phyloP scores from a whole-genome alignment of 2,113 vertebrate genomes.

The Rhegmatorhina hoffmannsi region DNA sequence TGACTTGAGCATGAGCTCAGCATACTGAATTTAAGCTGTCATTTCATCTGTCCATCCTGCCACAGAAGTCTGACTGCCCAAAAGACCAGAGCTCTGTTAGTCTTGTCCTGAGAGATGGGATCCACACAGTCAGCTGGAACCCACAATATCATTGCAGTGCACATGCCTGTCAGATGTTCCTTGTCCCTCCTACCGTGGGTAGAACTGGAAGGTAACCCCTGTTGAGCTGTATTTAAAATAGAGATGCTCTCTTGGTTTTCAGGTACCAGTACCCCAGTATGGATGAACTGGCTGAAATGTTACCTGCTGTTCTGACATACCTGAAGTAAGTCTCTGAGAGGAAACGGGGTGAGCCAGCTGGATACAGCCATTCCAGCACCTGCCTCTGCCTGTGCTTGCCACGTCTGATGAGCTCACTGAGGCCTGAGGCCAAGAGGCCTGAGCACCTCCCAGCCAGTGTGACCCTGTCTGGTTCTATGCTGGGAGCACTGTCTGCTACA shows the following conservation, averaged over 20 bases:
- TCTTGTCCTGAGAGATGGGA: not conserved
- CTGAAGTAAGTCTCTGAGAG: constrained; percentile 82
- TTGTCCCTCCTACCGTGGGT: not conserved
- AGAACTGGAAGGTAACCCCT: not conserved
- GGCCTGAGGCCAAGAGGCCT: not conserved
- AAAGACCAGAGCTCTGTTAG: not conserved
- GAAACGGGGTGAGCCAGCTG: not conserved
- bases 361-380: not conserved
- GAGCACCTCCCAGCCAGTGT: not conserved
- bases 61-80: not conserved
- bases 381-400: not conserved
- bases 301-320: constrained; percentile 88
- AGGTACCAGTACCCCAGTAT: constrained; percentile 95
- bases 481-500: not conserved
- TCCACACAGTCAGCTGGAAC: not conserved
- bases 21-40: not conserved
- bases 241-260: constrained; percentile 30
- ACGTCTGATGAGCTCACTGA: not conserved
- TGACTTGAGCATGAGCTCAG: not conserved
- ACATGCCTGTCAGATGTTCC: not conserved
- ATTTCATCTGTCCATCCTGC: not conserved
- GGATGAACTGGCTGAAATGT: constrained; percentile 94
- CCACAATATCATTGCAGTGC: not conserved
- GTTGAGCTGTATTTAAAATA: not conserved
- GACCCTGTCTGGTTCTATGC: not conserved